Evolutionary conservation across 2,113 vertebrate species (phyloP).

Genomic region (Rattus rattus): DNA sequence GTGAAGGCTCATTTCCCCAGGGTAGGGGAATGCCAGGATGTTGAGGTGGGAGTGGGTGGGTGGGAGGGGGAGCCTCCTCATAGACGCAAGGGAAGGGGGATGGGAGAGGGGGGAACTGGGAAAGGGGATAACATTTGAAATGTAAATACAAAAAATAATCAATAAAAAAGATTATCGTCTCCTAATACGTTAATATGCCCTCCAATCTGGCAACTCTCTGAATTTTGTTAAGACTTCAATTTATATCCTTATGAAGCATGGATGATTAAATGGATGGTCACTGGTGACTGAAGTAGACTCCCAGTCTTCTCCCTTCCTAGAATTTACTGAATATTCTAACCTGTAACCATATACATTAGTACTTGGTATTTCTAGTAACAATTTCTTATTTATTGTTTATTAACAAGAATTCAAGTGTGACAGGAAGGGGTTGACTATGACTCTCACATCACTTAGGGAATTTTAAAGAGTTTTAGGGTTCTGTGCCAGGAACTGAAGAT

Average conservation of each 20-base stretch:
- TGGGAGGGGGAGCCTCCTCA: no score
- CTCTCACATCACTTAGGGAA: neutral
- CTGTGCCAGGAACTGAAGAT: neutral
- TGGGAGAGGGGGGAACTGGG: no score
- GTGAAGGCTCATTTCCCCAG: no score
- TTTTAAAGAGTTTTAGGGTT: slow-evolving; percentile 23
- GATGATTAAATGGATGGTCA: neutral
- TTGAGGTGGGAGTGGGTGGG: no score
- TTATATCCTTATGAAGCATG: neutral
- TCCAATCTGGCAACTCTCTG: neutral
- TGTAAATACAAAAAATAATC: no score
- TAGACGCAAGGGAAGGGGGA: no score
- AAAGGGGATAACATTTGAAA: no score
- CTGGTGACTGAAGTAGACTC: neutral
- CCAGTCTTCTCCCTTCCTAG: neutral
- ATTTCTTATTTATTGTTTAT: neutral
- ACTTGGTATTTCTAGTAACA: neutral
- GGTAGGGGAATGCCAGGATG: no score
- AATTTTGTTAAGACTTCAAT: neutral
- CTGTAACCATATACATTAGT: neutral
- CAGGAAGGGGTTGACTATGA: neutral
- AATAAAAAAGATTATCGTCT: neutral
- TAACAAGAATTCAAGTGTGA: neutral
- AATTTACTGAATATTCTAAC: neutral
- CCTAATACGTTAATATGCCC: neutral